Evolutionary conservation across 1,140 invertebrate genomes (phyloP), one percentile per base, ranked within the genome.

Genomic region (Oryzaephilus surinamensis): DNA sequence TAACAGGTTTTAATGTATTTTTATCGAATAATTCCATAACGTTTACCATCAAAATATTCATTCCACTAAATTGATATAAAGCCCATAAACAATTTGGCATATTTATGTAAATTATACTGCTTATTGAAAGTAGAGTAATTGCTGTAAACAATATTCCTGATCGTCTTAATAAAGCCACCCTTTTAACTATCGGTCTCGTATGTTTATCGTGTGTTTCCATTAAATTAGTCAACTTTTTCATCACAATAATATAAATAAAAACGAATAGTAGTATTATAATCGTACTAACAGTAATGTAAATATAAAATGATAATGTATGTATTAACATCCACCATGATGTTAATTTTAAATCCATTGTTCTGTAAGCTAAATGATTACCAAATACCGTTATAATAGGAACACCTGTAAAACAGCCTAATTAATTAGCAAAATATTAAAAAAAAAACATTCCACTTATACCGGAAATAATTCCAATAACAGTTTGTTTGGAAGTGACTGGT

Each of bases 301-400:
- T 71, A 48, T 72, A 71, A 48, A 72, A 74, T 10, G 71, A 62
- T 14, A 69, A 60, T 8, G 67, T 68, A 6, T 65, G 69, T 19
- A 59, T 61, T 24, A 69, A 61, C 37, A 76, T 49, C 73, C 72
- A 74, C 72, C 72, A 74, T 2, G 71, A 72, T 23, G 65, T 59
- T 28, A 72, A 60, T 38, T 63, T 52, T 38, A 64, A 62, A 17
- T 69, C 64, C 19, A 67, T 69, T 20, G 65, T 71, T 43, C 68
- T 64, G 30, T 72, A 65, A 5, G 67, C 67, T 19, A 76, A 54
- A 47, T 73, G 68, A n/a, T 68, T 72, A 11, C 66, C 65, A 12
- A 74, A 56, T 19, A 74, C 62, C 26, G 71, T 68, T 37, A 76
- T 61, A 21, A 74, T 58, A 12, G 72, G 71, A 3, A 72, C 67